Evolutionary conservation across 2,113 vertebrate genomes (phyloP), one percentile per base, ranked within the genome.

Genomic region (Periophthalmodon schlosseri): DNA sequence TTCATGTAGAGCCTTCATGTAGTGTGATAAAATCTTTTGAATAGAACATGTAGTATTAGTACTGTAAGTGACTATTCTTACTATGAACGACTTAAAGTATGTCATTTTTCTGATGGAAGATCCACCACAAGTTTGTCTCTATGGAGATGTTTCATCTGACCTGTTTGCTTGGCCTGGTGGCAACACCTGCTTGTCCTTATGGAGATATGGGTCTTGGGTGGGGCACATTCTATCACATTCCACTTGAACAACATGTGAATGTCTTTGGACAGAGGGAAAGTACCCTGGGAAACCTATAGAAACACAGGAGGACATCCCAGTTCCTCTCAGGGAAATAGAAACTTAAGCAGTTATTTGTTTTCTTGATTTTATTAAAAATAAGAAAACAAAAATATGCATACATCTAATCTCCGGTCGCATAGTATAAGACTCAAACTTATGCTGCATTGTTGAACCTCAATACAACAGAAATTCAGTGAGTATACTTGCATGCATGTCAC

Each of bases 401-500:
- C 21, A 13, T 72, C 68, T 78, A 69, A 21, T 68, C 20, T 12
- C 84, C 80, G 79, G 73, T 77, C 87, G 72, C 20, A 11, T 46
- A 28, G 50, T 63, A 63, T 69, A 57, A 78, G 44, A 34, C 76
- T n/a, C 82, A 80, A 77, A 87, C 91, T 86, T 69, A 82, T 89
- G 13, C 71, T 28, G 68, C 71, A 84, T 79, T 72, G 16, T 6
- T 77, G 56, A 72, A 75, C 67, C 69, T 77, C 57, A 73, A 70
- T 61, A 63, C 71, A 68, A 87, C 44, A 23, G 63, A 65, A 28
- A 68, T 58, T 47, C 69, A 23, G 11, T 54, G 46, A 54, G 50
- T 52, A 49, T 75, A 54, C 57, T 61, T 54, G 52, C 70, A 44
- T 88, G 78, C 76, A 77, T 84, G 77, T 85, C 79, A 81, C 69